Conservation (phyloP, 2,113 vertebrate species). For the Lichenostomus cassidix region DNA sequence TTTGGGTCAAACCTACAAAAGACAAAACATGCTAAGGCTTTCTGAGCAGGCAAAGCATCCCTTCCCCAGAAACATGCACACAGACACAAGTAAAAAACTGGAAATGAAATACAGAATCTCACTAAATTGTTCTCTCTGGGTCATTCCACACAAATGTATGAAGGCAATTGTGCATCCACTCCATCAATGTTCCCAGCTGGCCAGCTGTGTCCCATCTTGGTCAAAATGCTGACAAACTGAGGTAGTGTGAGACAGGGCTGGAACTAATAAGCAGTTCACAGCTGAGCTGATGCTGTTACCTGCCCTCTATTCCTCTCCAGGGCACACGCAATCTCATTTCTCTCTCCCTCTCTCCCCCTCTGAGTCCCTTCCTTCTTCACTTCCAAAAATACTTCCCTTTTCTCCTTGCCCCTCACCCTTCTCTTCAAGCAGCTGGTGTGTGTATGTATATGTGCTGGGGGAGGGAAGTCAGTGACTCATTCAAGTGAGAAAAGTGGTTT, state of each 20-base stretch:
- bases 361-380: background rate
- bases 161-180: background rate
- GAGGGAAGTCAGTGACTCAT: conserved; percentile 49
- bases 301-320: background rate
- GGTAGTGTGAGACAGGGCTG: background rate
- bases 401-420: background rate
- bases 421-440: conserved; percentile 19
- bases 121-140: background rate
- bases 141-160: background rate
- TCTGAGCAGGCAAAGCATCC: background rate
- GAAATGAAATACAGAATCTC: background rate
- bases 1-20: conserved; percentile 87
- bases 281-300: background rate
- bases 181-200: background rate
- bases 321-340: background rate
- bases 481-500: conserved; percentile 46
- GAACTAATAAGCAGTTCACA: background rate
- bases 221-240: conserved; percentile 14
- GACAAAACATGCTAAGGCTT: background rate
- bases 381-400: background rate
- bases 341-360: background rate
- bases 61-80: background rate
- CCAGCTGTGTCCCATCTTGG: background rate
- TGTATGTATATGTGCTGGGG: background rate
- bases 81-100: background rate